A percentile compares a stretch with the other conserved stretches of the same genome.
Evolutionary conservation across 1,140 invertebrate species (phyloP).

Genomic region (Drosophila sucinea): DNA sequence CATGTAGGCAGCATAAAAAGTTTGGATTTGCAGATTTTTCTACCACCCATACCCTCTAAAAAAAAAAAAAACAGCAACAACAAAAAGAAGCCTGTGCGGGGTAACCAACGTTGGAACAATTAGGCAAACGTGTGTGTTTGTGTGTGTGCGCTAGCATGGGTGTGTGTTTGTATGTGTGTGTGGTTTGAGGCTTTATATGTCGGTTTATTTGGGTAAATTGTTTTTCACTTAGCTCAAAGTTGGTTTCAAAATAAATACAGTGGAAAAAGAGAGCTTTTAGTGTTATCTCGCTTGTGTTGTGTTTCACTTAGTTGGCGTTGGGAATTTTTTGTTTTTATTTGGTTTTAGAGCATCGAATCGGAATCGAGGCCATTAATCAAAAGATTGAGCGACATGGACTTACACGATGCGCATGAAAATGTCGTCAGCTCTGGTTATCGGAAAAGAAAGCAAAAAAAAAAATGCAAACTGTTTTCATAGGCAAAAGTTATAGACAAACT

Average conservation of each 20-base stretch:
- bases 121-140: constrained; percentile 44
- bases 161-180: constrained; percentile 23
- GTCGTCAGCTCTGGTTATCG: constrained; percentile 33
- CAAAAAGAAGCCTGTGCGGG: constrained; percentile 1
- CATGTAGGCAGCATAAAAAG: constrained; percentile 33
- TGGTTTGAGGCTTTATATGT: constrained; percentile 27
- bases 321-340: neutral
- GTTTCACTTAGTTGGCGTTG: constrained; percentile 58
- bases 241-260: constrained; percentile 72
- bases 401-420: constrained; percentile 44
- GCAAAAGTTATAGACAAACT: constrained; percentile 46
- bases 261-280: constrained; percentile 58
- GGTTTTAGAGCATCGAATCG: constrained; percentile 37
- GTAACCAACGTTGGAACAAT: constrained; percentile 61
- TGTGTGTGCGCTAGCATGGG: constrained; percentile 23
- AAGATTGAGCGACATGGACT: constrained; percentile 37
- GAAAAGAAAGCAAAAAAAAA: neutral
- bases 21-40: constrained; percentile 62
- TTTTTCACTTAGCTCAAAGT: constrained; percentile 81
- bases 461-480: constrained; percentile 33
- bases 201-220: constrained; percentile 74
- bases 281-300: constrained; percentile 69
- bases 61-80: constrained; percentile 28
- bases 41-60: constrained; percentile 26
- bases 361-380: constrained; percentile 63